Evolutionary conservation across 2,797 vertebrate genomes (phyloP).

Genomic region (Balearica regulorum): DNA sequence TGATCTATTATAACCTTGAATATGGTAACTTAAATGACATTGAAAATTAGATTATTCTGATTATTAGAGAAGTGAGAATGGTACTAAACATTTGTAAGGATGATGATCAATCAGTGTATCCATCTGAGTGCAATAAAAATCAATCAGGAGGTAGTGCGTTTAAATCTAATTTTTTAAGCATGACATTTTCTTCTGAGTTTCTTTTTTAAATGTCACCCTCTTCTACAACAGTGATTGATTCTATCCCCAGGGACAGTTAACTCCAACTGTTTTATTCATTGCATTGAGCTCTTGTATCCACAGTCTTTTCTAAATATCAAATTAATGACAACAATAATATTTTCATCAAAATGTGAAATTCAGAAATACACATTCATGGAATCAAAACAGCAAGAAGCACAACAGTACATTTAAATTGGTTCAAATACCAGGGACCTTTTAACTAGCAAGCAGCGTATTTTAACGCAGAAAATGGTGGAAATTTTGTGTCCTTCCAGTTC

Average conservation of each 20-base stretch:
- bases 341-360: constrained; percentile 46
- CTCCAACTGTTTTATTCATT: constrained; percentile 73
- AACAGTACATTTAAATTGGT: not conserved
- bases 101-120: constrained; percentile 79
- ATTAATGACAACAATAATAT: constrained; percentile 68
- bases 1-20: constrained; percentile 79
- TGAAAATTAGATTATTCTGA: constrained; percentile 83
- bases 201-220: constrained; percentile 82
- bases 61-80: constrained; percentile 80
- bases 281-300: constrained; percentile 53
- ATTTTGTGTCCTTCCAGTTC: not conserved
- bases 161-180: constrained; percentile 85
- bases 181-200: constrained; percentile 82
- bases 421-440: not conserved
- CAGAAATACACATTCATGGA: not conserved
- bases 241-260: constrained; percentile 75
- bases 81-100: constrained; percentile 75
- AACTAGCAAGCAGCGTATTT: not conserved
- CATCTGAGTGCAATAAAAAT: constrained; percentile 79
- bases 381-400: not conserved
- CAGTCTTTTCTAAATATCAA: constrained; percentile 58
- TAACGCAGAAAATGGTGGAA: not conserved
- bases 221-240: constrained; percentile 80
- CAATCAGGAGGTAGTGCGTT: constrained; percentile 78
- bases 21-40: constrained; percentile 75